Evolutionary conservation across 2,888 invertebrate species (phyloP), one percentile per base, ranked within the genome.

Genomic region (Thera britannica): DNA sequence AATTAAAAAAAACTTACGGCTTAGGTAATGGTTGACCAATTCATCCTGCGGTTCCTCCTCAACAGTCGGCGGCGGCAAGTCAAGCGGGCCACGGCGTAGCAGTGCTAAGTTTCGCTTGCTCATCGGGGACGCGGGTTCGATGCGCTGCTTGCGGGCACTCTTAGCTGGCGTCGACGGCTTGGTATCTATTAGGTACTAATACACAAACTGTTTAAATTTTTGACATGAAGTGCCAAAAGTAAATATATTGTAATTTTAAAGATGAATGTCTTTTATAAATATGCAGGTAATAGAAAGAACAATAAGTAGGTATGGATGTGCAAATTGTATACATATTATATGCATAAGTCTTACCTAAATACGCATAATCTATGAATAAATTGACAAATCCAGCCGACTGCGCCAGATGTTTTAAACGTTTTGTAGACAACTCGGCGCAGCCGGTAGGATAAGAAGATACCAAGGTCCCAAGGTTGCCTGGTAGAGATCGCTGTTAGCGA

Each of bases 41-140:
- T 92, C 92, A 58, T 90, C 89, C 4, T 83, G 81, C 0, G 80
- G 81, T n/a, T 59, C 75, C 0, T 71, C 62, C 36, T 77, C 74
- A 5, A 12, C 62, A 0, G 77, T 72, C 0, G 84, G 83, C 3
- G 87, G 84, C 49, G 86, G 84, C 52, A 93, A 81, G 68, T 88
- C 84, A 0, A 92, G 82, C 0, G 76, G 91, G 63, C 72, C 81
- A 54, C 85, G 84, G 51, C 94, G 89, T 54, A 95, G 79, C 70
- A 95, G 86, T 70, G 95, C 94, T 66, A 95, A 73, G 82, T 94
- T 95, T 68, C 95, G 83, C 68, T 88, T 89, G 82, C 92, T 92
- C 92, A 93, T 92, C 0, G 94, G 94, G 0, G 94, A 94, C 0
- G 90, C 87, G 2, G 85, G 77, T 63, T 89, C 90, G 11, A 76